phyloP scores from a whole-genome alignment of 1,140 invertebrate genomes.

The Pseudomyrmex sp. region DNA sequence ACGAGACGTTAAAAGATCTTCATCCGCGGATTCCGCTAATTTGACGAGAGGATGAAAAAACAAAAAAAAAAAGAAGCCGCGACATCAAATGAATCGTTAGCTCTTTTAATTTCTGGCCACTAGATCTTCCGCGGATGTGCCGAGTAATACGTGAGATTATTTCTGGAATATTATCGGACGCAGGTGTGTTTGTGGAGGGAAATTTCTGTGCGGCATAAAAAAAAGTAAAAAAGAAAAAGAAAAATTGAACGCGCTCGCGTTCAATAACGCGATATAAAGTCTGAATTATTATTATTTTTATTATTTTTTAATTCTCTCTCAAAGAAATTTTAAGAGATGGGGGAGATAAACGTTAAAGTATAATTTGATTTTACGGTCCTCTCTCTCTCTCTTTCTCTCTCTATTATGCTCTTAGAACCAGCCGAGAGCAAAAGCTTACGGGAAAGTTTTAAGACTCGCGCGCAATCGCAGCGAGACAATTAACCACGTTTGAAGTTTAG shows the following conservation, averaged over 20 bases:
- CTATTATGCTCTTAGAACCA: neutral
- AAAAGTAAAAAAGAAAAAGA: neutral
- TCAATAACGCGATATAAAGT: constrained; percentile 24
- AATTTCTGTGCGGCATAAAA: neutral
- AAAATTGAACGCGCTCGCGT: neutral
- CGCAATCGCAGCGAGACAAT: constrained; percentile 35
- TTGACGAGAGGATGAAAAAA: neutral
- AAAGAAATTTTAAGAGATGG: constrained; percentile 1
- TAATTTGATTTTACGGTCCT: constrained; percentile 47
- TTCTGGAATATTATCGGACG: neutral
- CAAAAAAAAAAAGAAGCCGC: constrained; percentile 3
- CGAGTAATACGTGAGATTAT: too few relatives aligned
- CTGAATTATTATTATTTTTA: constrained; percentile 5
- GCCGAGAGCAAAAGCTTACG: constrained; percentile 29
- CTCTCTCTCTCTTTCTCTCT: constrained; percentile 45
- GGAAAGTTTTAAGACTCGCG: constrained; percentile 19
- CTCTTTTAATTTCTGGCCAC: constrained; percentile 28
- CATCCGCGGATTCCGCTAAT: constrained; percentile 20
- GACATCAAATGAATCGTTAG: too few relatives aligned
- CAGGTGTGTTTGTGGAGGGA: constrained; percentile 9
- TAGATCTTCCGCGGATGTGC: constrained; percentile 10
- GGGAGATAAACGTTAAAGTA: constrained; percentile 36
- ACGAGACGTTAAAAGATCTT: neutral
- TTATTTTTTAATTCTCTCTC: neutral
- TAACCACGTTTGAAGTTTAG: constrained; percentile 27